These are phyloP conservation scores for Aphaenogaster ashmeadi DNA, from an alignment of 1,140 invertebrate species.

Conservation along the genomic window DNA sequence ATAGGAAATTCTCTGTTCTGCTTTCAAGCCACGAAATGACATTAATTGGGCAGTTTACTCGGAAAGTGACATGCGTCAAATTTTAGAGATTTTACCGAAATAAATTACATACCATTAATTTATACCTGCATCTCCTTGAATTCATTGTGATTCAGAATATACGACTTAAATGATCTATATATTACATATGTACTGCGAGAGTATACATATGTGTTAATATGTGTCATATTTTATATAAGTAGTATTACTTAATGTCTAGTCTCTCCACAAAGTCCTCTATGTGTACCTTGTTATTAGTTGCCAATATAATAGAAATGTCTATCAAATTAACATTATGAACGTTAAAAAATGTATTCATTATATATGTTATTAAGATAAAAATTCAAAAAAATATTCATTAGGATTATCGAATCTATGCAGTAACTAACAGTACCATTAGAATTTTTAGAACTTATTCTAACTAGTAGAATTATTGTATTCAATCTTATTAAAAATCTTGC, in stretches of 20 bases:
- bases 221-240: neutral
- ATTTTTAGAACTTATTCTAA: conserved; percentile 21
- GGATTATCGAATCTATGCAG: neutral
- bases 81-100: conserved; percentile 39
- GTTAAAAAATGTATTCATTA: conserved; percentile 23
- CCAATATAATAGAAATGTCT: neutral
- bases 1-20: conserved; percentile 39
- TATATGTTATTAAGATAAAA: neutral
- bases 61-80: conserved; percentile 37
- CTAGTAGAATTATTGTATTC: conserved; percentile 7
- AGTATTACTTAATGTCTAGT: neutral
- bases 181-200: neutral
- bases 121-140: conserved; percentile 19
- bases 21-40: conserved; percentile 40
- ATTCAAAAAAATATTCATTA: neutral
- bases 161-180: neutral
- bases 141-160: conserved; percentile 34
- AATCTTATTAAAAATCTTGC: neutral
- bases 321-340: neutral
- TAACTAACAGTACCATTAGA: neutral
- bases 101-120: conserved; percentile 34
- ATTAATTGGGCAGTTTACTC: conserved; percentile 45
- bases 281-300: neutral
- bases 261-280: neutral
- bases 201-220: neutral